Percentiles rank a stretch among this genome's conserved stretches.
These are phyloP conservation scores for Carterocephalus palaemon DNA, from an alignment of 2,888 invertebrate species.

Conservation along the genomic window DNA sequence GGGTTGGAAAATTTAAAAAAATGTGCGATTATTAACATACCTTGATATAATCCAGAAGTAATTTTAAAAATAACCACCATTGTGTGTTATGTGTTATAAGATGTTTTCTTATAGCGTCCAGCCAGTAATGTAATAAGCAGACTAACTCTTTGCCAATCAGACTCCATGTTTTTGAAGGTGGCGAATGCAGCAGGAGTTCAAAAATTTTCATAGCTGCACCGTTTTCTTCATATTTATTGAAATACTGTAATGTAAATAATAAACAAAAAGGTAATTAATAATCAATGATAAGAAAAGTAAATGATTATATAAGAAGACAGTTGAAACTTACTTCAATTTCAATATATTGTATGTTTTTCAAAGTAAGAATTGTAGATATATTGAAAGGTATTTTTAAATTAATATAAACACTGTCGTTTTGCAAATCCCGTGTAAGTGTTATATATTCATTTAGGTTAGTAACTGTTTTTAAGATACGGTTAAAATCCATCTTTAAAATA, in stretches of 20 bases:
- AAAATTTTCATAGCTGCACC: constrained; percentile 55
- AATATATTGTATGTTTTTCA: constrained; percentile 53
- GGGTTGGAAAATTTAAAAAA: not conserved
- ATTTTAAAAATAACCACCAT: constrained; percentile 60
- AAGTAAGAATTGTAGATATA: constrained; percentile 47
- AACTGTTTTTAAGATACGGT: constrained; percentile 43
- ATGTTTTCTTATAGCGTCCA: constrained; percentile 53
- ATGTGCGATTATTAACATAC: too few species aligned
- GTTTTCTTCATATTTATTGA: constrained; percentile 52
- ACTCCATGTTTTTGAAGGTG: constrained; percentile 55
- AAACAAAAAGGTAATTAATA: not conserved
- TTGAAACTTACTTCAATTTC: constrained; percentile 61
- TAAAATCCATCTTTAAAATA: constrained; percentile 48
- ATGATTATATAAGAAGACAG: too few species aligned
- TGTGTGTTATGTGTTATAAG: constrained; percentile 43
- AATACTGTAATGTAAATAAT: constrained; percentile 46
- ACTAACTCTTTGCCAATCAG: constrained; percentile 53
- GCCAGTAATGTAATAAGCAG: constrained; percentile 54
- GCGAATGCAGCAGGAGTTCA: constrained; percentile 44
- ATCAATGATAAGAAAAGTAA: not conserved
- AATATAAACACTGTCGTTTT: constrained; percentile 37
- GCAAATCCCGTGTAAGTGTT: constrained; percentile 42
- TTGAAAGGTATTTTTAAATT: constrained; percentile 47
- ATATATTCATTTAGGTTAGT: constrained; percentile 50
- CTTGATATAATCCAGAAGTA: constrained; percentile 49